Percentiles rank a stretch among this genome's conserved stretches.
These are phyloP conservation scores for Gadopsis bispinosus DNA, from an alignment of 2,797 vertebrate species.

Conservation along the genomic window DNA sequence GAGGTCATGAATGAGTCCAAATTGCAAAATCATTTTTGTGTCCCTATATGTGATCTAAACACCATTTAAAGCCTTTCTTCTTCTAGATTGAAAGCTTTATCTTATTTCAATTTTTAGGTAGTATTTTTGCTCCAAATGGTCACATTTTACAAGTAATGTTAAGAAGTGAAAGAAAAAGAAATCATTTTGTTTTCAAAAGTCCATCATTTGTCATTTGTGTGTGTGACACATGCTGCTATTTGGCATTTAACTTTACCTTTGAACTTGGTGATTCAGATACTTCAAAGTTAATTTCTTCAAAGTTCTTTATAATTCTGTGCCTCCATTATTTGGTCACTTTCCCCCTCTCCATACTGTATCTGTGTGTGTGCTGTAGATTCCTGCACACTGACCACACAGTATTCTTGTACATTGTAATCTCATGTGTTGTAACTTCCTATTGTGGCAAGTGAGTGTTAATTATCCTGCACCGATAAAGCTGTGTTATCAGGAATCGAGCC, in stretches of 20 bases:
- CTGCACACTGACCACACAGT: neutral
- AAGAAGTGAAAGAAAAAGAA: too few species aligned
- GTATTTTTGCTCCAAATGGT: too few species aligned
- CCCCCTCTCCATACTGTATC: neutral
- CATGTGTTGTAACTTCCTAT: neutral
- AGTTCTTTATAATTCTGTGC: conserved; percentile 19
- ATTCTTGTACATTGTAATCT: neutral
- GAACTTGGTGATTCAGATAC: conserved; percentile 48
- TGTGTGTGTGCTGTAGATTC: conserved; percentile 4
- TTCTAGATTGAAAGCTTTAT: too few species aligned
- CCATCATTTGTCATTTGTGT: too few species aligned
- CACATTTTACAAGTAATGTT: too few species aligned
- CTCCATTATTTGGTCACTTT: conserved; percentile 20
- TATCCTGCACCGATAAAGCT: conserved; percentile 40
- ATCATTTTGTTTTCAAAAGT: too few species aligned
- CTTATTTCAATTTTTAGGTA: too few species aligned
- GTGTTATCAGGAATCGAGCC: conserved; percentile 10
- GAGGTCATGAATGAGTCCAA: too few species aligned
- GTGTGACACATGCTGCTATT: conserved; percentile 44
- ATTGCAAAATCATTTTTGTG: too few species aligned
- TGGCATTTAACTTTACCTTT: conserved; percentile 60
- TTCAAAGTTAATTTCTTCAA: conserved; percentile 50
- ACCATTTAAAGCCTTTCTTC: too few species aligned
- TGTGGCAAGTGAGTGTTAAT: conserved; percentile 47
- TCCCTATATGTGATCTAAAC: too few species aligned